Conservation (phyloP, 1,140 invertebrate species). For the Forficula auricularia region DNA sequence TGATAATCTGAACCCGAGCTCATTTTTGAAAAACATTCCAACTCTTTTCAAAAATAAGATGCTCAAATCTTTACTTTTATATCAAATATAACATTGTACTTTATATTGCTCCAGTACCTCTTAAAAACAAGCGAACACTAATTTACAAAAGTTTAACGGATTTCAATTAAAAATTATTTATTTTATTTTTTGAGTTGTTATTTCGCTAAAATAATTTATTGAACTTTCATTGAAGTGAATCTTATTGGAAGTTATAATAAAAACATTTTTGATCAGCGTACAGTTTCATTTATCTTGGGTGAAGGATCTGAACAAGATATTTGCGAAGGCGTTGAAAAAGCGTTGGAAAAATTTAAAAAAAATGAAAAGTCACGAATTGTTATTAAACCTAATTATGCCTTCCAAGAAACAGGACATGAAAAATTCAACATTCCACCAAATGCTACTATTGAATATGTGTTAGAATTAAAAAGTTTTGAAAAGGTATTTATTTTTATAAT, state of each 20-base stretch:
- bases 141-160: too few relatives aligned
- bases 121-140: too few relatives aligned
- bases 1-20: too few relatives aligned
- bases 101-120: too few relatives aligned
- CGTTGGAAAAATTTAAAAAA: slow-evolving; percentile 63
- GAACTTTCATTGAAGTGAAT: too few relatives aligned
- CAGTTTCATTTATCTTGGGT: slow-evolving; percentile 69
- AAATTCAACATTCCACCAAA: slow-evolving; percentile 62
- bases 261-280: slow-evolving; percentile 50
- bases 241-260: slow-evolving; percentile 52
- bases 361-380: slow-evolving; percentile 61
- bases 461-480: slow-evolving; percentile 68
- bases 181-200: too few relatives aligned
- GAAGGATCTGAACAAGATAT: slow-evolving; percentile 62
- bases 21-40: too few relatives aligned
- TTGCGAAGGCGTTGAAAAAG: slow-evolving; percentile 68
- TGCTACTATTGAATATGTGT: slow-evolving; percentile 60
- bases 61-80: too few relatives aligned
- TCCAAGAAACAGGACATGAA: slow-evolving; percentile 49
- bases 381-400: slow-evolving; percentile 66
- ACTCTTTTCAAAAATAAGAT: too few relatives aligned
- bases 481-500: slow-evolving; percentile 33
- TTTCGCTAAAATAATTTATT: too few relatives aligned
- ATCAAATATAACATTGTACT: too few relatives aligned
- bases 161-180: too few relatives aligned